Percentiles rank a stretch among this genome's conserved stretches.
phyloP scores from a whole-genome alignment of 2,113 vertebrate genomes.

The Ploceus nigricollis region DNA sequence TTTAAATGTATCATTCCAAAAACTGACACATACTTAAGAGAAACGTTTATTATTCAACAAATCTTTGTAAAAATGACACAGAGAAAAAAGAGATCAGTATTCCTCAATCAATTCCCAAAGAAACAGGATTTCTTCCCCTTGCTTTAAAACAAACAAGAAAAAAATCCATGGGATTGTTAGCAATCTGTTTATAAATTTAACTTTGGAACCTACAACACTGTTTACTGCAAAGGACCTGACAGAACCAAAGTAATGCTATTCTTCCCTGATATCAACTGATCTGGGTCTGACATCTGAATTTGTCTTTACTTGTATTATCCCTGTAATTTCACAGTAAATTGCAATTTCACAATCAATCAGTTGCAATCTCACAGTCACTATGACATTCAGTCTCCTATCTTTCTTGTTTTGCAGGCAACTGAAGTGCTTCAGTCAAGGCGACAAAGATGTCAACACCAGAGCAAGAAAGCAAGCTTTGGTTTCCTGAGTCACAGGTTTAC shows the following conservation, averaged over 20 bases:
- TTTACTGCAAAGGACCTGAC: background rate
- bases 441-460: background rate
- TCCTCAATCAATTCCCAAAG: background rate
- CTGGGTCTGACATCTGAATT: background rate
- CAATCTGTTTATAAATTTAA: background rate
- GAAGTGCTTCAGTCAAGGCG: background rate
- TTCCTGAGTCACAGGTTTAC: background rate
- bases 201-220: background rate
- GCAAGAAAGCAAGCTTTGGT: background rate
- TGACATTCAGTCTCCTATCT: background rate
- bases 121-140: background rate
- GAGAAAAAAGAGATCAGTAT: background rate
- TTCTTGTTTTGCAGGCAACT: conserved; percentile 6
- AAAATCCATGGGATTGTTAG: background rate
- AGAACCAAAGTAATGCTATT: background rate
- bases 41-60: background rate
- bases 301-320: background rate
- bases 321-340: background rate
- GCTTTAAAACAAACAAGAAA: background rate
- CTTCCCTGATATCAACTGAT: background rate
- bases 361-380: background rate
- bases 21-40: background rate
- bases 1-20: background rate
- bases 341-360: background rate
- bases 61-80: background rate